Base-by-base conservation (phyloP, 2,797 vertebrate species). In the Pantherophis alleghaniensis region DNA sequence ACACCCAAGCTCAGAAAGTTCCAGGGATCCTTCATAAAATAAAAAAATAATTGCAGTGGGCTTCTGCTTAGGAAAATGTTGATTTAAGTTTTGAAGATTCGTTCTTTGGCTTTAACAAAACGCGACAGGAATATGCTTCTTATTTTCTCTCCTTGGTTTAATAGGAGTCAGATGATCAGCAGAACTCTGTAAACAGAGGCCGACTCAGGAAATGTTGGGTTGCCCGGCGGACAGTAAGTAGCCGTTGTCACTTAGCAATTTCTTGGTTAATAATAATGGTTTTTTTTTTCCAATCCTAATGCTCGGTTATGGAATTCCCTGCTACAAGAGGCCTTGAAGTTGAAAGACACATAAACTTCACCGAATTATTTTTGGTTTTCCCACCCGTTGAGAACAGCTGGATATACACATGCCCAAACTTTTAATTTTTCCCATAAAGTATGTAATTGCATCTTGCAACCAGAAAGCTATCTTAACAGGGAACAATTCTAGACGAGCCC, bases 341-440 rank as follows among this genome's bases (percentile, higher is more conserved):
- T n/a, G 26, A 28, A 69, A 32, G 12, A 28, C 28, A 7, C 66
- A 18, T 63, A 66, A 69, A 7, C 13, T 2, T 16, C n/a, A 16
- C 63, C 13, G 0, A 42, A 22, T 42, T 22, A 42, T 10, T 79
- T 79, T 42, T 22, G 32, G 32, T 10, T 22, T 79, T 42, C 37
- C 32, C 47, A 4, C 1, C 16, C 9, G 32, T 20, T 79, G 37
- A 37, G 74, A 42, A 22, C 18, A 79, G 18, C 18, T 42, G 37
- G 74, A 10, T 10, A 42, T 2, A 18, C 0, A 3, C 0, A 7
- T 10, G 74, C 16, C 1, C 18, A 42, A 22, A 22, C 0, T 42
- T 79, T 79, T 42, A 18, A 42, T 9, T 79, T 42, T 20, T 42
- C 7, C 2, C 18, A 37, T 79, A 42, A 42, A 42, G 32, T 20